Evolutionary conservation across 2,888 invertebrate genomes (phyloP), one percentile per base, ranked within the genome.

Genomic region (Alloscopus bannaensis): DNA sequence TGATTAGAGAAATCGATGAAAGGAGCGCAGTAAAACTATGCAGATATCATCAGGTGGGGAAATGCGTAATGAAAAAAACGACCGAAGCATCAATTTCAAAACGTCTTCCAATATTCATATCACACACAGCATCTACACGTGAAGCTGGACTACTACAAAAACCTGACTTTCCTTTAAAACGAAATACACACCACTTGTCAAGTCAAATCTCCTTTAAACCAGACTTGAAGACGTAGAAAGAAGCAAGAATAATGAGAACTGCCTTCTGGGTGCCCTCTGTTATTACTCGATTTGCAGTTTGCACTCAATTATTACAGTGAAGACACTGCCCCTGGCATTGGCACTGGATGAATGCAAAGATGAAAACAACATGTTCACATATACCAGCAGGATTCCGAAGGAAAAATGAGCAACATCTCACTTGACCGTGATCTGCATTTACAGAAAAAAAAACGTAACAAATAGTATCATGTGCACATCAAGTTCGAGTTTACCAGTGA

Each of bases 271-370:
- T 36, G 36, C 13, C 6, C 36, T 36, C 45, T 57, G 16, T 62
- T 62, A 62, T 59, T 26, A 42, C 52, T 62, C 18, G 13, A 50
- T 31, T 50, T 71, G 62, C 50, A 71, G 72, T 72, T 72, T 64
- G 55, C 64, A 72, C 64, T 72, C 64, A 72, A 62, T 72, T 62
- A 72, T 28, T 42, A 57, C 45, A 57, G 59, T 57, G 42, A 62
- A 62, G 42, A 40, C 22, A 20, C 1, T 40, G 62, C 62, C 62
- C 62, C 42, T 62, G 62, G 62, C 62, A 62, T 26, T 62, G 62
- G 40, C 40, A 40, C 62, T 22, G 36, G 40, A 8, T 36, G 40
- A 42, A 62, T 42, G n/a, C 18, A 3, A 45, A 45, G n/a, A 45
- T 16, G 31, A 57, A 57, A 31, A 55, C 4, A 57, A 6, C 55